Percentiles rank a stretch among this genome's conserved stretches.
phyloP scores from a whole-genome alignment of 2,797 vertebrate species.

The Prionace glauca region DNA sequence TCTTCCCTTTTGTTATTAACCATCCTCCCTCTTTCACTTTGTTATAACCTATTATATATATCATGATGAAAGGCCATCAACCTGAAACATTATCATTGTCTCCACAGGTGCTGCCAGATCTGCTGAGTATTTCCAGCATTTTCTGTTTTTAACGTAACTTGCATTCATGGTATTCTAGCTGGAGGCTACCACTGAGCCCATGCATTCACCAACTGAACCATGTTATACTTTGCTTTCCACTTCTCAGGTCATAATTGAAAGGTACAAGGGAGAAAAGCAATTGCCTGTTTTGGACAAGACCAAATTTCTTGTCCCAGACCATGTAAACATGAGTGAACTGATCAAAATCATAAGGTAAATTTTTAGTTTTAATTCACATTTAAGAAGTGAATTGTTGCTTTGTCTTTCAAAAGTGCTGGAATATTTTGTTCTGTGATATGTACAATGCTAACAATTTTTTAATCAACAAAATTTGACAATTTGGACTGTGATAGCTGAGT shows the following conservation, averaged over 20 bases:
- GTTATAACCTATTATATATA: neutral
- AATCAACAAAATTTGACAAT: neutral
- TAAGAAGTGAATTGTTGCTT: neutral
- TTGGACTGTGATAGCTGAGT: constrained; percentile 22
- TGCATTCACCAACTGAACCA: neutral
- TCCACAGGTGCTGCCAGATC: neutral
- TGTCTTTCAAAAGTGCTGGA: neutral
- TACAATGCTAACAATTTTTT: neutral
- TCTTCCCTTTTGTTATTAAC: too few species aligned
- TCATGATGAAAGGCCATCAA: neutral
- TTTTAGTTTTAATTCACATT: constrained; percentile 1
- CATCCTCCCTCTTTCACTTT: neutral
- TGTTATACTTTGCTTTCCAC: neutral
- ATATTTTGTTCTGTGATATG: neutral
- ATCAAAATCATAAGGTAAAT: constrained; percentile 91
- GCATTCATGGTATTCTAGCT: neutral
- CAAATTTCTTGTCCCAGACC: constrained; percentile 89
- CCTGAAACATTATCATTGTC: neutral
- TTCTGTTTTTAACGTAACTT: neutral
- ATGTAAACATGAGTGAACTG: constrained; percentile 92
- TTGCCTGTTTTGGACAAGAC: constrained; percentile 90
- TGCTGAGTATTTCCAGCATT: neutral
- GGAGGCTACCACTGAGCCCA: neutral
- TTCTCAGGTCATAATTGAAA: constrained; percentile 82
- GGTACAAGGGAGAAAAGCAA: constrained; percentile 93